Conservation (phyloP, 2,888 invertebrate species). For the Nipponacmea schrenckii region DNA sequence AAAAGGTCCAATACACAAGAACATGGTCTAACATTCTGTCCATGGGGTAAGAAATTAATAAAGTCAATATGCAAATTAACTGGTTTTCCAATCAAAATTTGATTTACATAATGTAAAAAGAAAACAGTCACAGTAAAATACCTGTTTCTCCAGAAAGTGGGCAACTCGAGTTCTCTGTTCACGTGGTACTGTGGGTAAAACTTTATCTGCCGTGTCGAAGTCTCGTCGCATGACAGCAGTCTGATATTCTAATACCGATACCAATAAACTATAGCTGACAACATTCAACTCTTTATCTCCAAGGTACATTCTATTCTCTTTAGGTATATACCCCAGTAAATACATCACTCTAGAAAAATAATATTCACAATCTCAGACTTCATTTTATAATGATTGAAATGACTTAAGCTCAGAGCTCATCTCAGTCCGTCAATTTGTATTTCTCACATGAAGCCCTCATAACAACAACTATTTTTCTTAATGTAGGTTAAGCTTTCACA, state of each 20-base stretch:
- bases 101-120: no score
- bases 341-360: conserved; percentile 86
- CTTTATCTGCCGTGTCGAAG: conserved; percentile 90
- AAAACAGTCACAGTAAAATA: no score
- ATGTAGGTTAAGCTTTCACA: no score
- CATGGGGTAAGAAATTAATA: no score
- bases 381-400: neutral
- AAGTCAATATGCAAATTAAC: no score
- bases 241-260: conserved; percentile 98
- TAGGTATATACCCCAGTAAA: conserved; percentile 93
- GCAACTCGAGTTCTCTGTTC: conserved; percentile 97
- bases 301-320: conserved; percentile 93
- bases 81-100: no score
- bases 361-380: neutral
- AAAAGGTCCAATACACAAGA: no score
- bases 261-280: conserved; percentile 80
- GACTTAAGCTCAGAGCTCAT: neutral
- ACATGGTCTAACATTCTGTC: no score
- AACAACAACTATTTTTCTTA: no score
- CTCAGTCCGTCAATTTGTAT: neutral
- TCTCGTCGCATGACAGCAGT: conserved; percentile 99
- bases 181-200: conserved; percentile 93
- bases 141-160: conserved; percentile 98
- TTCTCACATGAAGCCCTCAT: no score
- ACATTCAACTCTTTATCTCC: conserved; percentile 96